phyloP scores from a whole-genome alignment of 2,888 invertebrate species.

The Melieria crassipennis region DNA sequence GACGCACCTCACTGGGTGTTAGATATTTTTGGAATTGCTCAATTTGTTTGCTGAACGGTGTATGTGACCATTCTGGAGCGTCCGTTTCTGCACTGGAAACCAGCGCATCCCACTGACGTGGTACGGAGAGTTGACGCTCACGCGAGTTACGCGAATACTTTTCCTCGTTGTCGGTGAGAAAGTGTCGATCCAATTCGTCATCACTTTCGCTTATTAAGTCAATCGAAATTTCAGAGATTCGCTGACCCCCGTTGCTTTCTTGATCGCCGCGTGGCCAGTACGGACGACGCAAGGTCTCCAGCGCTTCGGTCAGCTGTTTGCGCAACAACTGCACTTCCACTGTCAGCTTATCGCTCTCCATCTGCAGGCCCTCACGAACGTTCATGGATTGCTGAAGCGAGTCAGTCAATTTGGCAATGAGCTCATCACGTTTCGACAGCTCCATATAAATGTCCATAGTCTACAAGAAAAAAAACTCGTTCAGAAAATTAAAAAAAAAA shows the following conservation, averaged over 20 bases:
- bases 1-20: slow-evolving; percentile 61
- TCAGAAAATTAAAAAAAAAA: too few species aligned
- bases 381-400: slow-evolving; percentile 75
- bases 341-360: slow-evolving; percentile 72
- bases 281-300: slow-evolving; percentile 62
- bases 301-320: slow-evolving; percentile 66
- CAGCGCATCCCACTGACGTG: slow-evolving; percentile 45
- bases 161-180: slow-evolving; percentile 60
- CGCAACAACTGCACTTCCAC: slow-evolving; percentile 70
- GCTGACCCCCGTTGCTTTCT: slow-evolving; percentile 61
- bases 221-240: slow-evolving; percentile 65
- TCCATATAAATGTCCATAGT: slow-evolving; percentile 78
- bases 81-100: slow-evolving; percentile 38
- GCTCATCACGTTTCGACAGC: slow-evolving; percentile 74
- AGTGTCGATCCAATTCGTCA: slow-evolving; percentile 62
- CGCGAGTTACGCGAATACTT: slow-evolving; percentile 57
- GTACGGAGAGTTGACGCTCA: slow-evolving; percentile 57
- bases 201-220: slow-evolving; percentile 65
- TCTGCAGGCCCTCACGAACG: slow-evolving; percentile 71
- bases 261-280: slow-evolving; percentile 54
- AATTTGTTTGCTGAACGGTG: slow-evolving; percentile 62
- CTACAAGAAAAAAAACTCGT: slow-evolving; percentile 66
- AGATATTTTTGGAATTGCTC: slow-evolving; percentile 63
- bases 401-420: slow-evolving; percentile 77
- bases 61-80: slow-evolving; percentile 40